These are phyloP conservation scores for Cepaea hortensis DNA, from an alignment of 2,888 invertebrate genomes.

Conservation along the genomic window DNA sequence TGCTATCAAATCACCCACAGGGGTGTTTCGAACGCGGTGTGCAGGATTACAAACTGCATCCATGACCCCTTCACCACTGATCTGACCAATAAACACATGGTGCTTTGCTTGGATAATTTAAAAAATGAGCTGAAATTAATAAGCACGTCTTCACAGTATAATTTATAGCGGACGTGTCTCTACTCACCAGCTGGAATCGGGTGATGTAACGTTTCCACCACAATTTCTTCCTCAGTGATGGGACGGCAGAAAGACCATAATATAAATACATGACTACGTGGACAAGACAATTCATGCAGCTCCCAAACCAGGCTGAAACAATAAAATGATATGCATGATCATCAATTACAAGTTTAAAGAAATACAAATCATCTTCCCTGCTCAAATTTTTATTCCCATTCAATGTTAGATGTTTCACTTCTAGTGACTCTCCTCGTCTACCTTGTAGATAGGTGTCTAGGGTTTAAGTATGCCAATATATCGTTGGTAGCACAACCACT, in stretches of 20 bases:
- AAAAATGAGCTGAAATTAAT: not conserved
- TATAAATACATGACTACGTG: conserved; percentile 96
- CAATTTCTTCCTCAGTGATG: conserved; percentile 85
- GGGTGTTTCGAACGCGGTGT: too few species aligned
- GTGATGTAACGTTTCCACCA: conserved; percentile 98
- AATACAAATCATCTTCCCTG: not conserved
- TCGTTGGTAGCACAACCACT: too few species aligned
- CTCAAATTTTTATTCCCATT: too few species aligned
- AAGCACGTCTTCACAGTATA: too few species aligned
- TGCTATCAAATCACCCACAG: too few species aligned
- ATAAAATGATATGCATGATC: not conserved
- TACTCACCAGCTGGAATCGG: conserved; percentile 88
- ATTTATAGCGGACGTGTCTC: too few species aligned
- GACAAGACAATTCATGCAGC: conserved; percentile 92
- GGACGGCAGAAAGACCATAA: conserved; percentile 90
- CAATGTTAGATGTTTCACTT: too few species aligned
- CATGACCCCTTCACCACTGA: not conserved
- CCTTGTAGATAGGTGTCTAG: too few species aligned
- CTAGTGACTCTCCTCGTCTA: too few species aligned
- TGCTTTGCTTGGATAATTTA: not conserved
- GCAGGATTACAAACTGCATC: too few species aligned
- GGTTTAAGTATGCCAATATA: too few species aligned
- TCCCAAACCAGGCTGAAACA: conserved; percentile 76
- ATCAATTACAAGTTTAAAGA: not conserved
- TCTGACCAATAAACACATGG: not conserved